Percentiles rank a stretch among this genome's conserved stretches.
Evolutionary conservation across 2,888 invertebrate species (phyloP).

Genomic region (Melanophora roralis): DNA sequence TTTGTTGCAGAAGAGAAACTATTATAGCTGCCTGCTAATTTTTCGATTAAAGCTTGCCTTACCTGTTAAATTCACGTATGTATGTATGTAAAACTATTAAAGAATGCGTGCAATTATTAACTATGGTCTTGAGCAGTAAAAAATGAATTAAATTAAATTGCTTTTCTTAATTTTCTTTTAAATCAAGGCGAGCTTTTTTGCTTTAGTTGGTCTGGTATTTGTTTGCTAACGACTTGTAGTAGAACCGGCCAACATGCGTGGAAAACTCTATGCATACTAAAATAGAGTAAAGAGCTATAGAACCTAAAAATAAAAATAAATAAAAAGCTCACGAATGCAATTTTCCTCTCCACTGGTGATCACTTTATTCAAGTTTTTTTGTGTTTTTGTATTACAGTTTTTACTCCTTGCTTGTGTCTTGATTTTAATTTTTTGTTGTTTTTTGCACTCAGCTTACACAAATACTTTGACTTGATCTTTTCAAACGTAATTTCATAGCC

Average conservation of each 20-base stretch:
- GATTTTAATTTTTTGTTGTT: constrained; percentile 3
- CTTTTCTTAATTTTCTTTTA: constrained; percentile 4
- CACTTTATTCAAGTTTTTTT: constrained; percentile 45
- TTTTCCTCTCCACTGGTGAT: constrained; percentile 62
- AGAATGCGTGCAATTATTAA: constrained; percentile 51
- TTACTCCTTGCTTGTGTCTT: not conserved
- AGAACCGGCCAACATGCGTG: constrained; percentile 30
- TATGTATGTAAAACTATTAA: not conserved
- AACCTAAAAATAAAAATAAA: not conserved
- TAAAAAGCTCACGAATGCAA: constrained; percentile 56
- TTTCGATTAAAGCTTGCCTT: not conserved
- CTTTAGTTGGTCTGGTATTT: constrained; percentile 10
- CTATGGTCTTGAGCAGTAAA: constrained; percentile 16
- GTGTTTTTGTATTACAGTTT: not conserved
- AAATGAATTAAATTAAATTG: constrained; percentile 46
- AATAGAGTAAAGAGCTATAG: constrained; percentile 37
- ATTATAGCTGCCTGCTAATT: constrained; percentile 8
- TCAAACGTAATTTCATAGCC: constrained; percentile 18
- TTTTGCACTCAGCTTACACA: constrained; percentile 40
- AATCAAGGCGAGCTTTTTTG: constrained; percentile 27
- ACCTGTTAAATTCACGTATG: too few species aligned
- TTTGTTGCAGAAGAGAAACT: not conserved
- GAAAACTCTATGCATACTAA: constrained; percentile 13
- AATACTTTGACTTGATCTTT: constrained; percentile 57
- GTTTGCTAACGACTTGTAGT: not conserved